Conservation (phyloP, 2,113 vertebrate genomes). For the Hippopotamus amphibius region DNA sequence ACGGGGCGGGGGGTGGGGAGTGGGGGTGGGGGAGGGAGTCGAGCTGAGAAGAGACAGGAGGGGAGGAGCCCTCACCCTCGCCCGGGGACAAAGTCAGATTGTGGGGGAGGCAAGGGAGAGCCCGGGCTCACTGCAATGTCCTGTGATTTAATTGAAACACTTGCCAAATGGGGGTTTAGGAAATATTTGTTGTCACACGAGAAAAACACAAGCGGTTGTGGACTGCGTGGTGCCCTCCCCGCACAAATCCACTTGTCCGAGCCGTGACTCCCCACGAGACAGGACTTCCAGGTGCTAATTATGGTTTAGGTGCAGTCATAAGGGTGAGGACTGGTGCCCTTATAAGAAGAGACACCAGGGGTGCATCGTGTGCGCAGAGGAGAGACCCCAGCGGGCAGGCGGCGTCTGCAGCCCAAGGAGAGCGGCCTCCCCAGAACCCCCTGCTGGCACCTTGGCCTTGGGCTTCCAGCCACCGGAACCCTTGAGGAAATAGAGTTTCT, state of each 20-base stretch:
- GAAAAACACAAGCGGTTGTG: neutral
- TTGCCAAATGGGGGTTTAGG: neutral
- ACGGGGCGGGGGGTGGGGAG: neutral
- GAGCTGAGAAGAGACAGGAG: neutral
- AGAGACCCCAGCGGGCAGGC: neutral
- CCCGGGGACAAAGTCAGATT: neutral
- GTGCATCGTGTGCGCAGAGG: neutral
- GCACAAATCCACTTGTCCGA: neutral
- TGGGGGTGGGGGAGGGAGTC: neutral
- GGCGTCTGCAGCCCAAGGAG: neutral
- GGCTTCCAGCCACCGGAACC: no score
- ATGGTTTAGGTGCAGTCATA: neutral
- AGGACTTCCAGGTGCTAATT: no score
- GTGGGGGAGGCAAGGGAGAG: neutral
- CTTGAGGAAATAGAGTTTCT: accelerated
- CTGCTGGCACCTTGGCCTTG: neutral
- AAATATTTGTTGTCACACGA: neutral
- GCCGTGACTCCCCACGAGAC: neutral
- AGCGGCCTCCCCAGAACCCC: neutral
- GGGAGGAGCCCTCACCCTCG: no score
- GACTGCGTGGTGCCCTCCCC: neutral
- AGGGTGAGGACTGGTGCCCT: neutral
- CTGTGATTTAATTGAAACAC: neutral
- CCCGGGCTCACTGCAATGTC: neutral
- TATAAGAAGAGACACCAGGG: neutral